A percentile compares a stretch with the other conserved stretches of the same genome.
Evolutionary conservation across 2,113 vertebrate species (phyloP).

Genomic region (Lepisosteus oculatus): DNA sequence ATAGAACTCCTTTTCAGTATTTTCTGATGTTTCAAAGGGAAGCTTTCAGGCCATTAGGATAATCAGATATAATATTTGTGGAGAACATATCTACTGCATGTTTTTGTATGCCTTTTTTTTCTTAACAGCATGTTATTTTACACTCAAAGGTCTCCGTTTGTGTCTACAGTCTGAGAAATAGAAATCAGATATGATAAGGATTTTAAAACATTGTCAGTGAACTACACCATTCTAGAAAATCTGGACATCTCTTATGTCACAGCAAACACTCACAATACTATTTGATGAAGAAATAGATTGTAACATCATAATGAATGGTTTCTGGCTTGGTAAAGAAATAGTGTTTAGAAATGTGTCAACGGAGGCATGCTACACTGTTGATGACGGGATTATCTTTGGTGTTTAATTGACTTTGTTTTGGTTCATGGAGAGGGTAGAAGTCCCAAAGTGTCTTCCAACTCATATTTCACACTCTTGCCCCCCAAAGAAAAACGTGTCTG

Average conservation of each 20-base stretch:
- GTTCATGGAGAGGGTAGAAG: slow-evolving; percentile 54
- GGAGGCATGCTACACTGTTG: slow-evolving; percentile 47
- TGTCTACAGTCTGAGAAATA: slow-evolving; percentile 47
- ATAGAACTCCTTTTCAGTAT: not conserved
- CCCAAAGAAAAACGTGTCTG: not conserved
- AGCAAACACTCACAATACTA: too few species aligned
- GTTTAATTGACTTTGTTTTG: slow-evolving; percentile 59
- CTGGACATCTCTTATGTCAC: too few species aligned
- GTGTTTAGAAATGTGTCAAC: slow-evolving; percentile 45
- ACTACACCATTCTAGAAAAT: too few species aligned
- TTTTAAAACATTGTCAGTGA: too few species aligned
- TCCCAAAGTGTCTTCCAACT: slow-evolving; percentile 47
- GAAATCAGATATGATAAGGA: slow-evolving; percentile 61
- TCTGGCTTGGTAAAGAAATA: too few species aligned
- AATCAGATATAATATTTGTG: slow-evolving; percentile 50
- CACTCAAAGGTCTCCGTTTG: slow-evolving; percentile 58
- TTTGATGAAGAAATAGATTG: too few species aligned
- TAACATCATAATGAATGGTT: too few species aligned
- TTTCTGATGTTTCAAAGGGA: slow-evolving; percentile 52
- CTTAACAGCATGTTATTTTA: slow-evolving; percentile 53
- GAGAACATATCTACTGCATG: slow-evolving; percentile 57
- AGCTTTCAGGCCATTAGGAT: slow-evolving; percentile 47
- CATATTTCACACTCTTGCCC: slow-evolving; percentile 49
- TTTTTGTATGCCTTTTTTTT: too few species aligned
- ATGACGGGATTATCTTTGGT: slow-evolving; percentile 47